phyloP scores from a whole-genome alignment of 2,797 vertebrate genomes.

The Geotrypetes seraphini region DNA sequence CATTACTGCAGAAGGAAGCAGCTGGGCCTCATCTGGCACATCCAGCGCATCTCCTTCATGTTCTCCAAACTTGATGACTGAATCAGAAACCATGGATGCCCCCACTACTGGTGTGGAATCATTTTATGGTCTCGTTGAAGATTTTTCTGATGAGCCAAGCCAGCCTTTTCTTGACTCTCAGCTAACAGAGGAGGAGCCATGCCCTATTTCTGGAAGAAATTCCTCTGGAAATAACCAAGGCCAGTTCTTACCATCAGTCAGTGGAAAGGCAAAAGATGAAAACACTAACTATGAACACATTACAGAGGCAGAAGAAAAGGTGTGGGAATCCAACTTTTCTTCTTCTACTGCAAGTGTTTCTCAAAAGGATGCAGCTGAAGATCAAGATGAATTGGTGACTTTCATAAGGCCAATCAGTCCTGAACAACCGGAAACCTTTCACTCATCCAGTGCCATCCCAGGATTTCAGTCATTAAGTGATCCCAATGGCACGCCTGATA shows the following conservation, averaged over 20 bases:
- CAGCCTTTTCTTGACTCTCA: background rate
- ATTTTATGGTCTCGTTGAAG: constrained; percentile 64
- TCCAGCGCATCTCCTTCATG: constrained; percentile 79
- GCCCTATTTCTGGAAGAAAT: background rate
- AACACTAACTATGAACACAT: constrained; percentile 1
- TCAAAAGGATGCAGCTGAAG: background rate
- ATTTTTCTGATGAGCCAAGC: constrained; percentile 51
- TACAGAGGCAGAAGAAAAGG: background rate
- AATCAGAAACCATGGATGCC: constrained; percentile 61
- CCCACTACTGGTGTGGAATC: constrained; percentile 60
- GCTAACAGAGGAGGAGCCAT: background rate
- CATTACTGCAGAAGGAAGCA: constrained; percentile 85
- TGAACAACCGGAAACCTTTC: no score
- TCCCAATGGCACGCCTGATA: constrained; percentile 18
- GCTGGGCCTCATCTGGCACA: constrained; percentile 80
- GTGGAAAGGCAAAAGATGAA: background rate
- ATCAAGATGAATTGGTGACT: background rate
- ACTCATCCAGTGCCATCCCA: background rate
- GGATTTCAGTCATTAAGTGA: background rate
- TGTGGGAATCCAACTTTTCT: background rate
- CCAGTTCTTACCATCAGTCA: background rate
- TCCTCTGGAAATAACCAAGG: background rate
- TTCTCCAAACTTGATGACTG: constrained; percentile 74
- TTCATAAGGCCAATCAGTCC: constrained; percentile 2
- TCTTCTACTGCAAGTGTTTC: background rate